A percentile compares a stretch with the other conserved stretches of the same genome.
These are phyloP conservation scores for Carollia perspicillata DNA, from an alignment of 2,113 vertebrate species.

Conservation along the genomic window DNA sequence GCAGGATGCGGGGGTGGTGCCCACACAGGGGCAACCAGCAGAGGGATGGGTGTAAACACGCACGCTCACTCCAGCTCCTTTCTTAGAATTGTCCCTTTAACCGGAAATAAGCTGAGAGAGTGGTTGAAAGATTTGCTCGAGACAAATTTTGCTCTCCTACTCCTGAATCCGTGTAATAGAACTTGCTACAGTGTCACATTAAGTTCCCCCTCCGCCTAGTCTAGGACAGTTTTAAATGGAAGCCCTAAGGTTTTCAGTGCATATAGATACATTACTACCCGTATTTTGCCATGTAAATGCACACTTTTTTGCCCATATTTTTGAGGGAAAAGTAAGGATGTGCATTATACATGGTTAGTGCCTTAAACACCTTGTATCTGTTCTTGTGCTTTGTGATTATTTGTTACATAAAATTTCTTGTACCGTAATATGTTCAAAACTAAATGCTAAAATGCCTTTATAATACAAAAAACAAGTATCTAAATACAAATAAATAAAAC, in stretches of 20 bases:
- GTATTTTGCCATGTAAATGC: too few relatives aligned
- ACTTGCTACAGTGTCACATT: background rate
- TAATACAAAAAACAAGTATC: too few relatives aligned
- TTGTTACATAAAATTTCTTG: too few relatives aligned
- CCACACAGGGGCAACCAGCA: constrained; percentile 40
- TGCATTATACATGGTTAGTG: too few relatives aligned
- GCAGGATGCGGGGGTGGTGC: background rate
- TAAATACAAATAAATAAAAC: too few relatives aligned
- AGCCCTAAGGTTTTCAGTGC: background rate
- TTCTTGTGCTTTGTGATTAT: too few relatives aligned
- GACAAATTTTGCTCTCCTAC: background rate
- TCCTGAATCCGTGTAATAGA: background rate
- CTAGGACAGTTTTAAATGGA: background rate
- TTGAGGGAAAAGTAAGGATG: too few relatives aligned
- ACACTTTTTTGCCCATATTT: too few relatives aligned
- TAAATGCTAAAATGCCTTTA: too few relatives aligned
- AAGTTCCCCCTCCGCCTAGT: background rate
- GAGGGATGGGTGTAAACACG: constrained; percentile 81
- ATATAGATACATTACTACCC: background rate
- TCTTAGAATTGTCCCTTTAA: background rate
- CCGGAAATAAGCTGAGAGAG: background rate
- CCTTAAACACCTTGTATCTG: too few relatives aligned
- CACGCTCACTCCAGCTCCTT: constrained; percentile 83
- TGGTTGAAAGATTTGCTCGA: background rate
- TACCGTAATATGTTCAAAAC: too few relatives aligned